These are phyloP conservation scores for Meda fulgida DNA, from an alignment of 2,797 vertebrate genomes.

Conservation along the genomic window DNA sequence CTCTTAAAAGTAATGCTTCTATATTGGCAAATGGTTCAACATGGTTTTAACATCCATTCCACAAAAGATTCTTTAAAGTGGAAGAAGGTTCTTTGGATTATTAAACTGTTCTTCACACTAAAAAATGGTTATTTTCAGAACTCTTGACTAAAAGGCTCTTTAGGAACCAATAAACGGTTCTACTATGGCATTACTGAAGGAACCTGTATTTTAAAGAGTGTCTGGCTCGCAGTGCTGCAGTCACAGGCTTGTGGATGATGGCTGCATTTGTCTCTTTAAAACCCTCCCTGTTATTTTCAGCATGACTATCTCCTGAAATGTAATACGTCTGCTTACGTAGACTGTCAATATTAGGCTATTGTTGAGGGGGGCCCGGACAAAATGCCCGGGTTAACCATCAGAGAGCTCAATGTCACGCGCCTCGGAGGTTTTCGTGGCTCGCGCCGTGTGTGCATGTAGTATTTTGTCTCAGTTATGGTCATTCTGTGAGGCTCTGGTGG, in stretches of 20 bases:
- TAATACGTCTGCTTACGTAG: slow-evolving; percentile 59
- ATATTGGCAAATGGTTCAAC: neutral
- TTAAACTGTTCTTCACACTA: neutral
- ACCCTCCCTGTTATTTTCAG: slow-evolving; percentile 51
- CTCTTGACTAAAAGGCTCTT: neutral
- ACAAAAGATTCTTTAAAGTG: neutral
- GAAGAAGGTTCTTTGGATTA: neutral
- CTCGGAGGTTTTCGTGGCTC: slow-evolving; percentile 14
- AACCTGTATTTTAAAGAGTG: neutral
- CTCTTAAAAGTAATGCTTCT: neutral
- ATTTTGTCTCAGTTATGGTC: slow-evolving; percentile 30
- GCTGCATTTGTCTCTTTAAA: slow-evolving; percentile 53
- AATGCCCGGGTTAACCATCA: slow-evolving; percentile 37
- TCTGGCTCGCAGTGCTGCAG: slow-evolving; percentile 39
- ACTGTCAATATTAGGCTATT: slow-evolving; percentile 53
- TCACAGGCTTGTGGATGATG: slow-evolving; percentile 27
- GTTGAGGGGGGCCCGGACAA: slow-evolving; percentile 42
- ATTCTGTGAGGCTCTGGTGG: slow-evolving; percentile 58
- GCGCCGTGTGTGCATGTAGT: slow-evolving; percentile 25
- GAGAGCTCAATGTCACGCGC: slow-evolving; percentile 34
- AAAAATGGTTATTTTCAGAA: neutral
- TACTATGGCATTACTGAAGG: neutral
- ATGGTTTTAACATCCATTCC: neutral
- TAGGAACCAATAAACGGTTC: neutral
- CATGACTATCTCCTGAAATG: slow-evolving; percentile 50